Evolutionary conservation across 2,113 vertebrate species (phyloP).

Genomic region (Otis tarda): DNA sequence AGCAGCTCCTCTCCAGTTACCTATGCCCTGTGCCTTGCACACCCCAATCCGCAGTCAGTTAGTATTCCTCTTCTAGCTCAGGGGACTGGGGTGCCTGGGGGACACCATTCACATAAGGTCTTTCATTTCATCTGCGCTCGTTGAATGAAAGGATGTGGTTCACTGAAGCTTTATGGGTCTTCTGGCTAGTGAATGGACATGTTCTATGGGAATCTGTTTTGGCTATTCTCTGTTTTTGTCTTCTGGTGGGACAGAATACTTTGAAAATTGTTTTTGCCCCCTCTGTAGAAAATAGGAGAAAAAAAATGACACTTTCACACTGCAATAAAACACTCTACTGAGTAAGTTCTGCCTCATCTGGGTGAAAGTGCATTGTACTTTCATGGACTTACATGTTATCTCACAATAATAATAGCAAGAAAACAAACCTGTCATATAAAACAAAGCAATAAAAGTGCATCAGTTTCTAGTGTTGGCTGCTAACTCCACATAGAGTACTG

Average conservation of each 20-base stretch:
- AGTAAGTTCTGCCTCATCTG: neutral
- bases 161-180: neutral
- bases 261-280: neutral
- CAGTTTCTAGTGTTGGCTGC: neutral
- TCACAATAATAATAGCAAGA: neutral
- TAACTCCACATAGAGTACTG: neutral
- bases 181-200: neutral
- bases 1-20: neutral
- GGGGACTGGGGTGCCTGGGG: neutral
- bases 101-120: neutral
- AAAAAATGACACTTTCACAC: neutral
- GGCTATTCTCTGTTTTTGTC: neutral
- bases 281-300: neutral
- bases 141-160: neutral
- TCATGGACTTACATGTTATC: neutral
- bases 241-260: neutral
- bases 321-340: neutral
- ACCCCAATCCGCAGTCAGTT: rapidly evolving
- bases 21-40: neutral
- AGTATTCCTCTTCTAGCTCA: rapidly evolving
- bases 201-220: neutral
- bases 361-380: neutral
- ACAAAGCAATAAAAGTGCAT: neutral
- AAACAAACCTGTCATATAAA: neutral
- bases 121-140: neutral